Evolutionary conservation across 2,888 invertebrate genomes (phyloP).

Genomic region (Buathra laborator): DNA sequence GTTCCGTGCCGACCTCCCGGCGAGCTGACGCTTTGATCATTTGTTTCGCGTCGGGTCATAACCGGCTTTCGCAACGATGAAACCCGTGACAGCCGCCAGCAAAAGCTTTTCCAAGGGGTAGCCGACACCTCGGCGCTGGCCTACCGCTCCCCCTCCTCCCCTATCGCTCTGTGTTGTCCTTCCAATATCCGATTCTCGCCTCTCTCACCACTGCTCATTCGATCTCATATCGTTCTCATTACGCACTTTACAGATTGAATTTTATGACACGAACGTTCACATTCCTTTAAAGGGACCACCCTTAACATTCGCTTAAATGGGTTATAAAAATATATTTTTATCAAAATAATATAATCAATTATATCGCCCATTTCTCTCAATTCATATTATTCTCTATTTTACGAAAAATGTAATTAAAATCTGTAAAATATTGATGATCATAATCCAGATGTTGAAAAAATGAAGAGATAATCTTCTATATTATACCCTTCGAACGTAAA

Average conservation of each 20-base stretch:
- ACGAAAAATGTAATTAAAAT: background rate
- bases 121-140: constrained; percentile 63
- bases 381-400: background rate
- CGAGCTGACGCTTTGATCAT: constrained; percentile 79
- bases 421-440: background rate
- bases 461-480: too few species aligned
- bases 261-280: background rate
- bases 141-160: constrained; percentile 33
- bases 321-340: background rate
- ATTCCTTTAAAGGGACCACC: background rate
- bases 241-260: background rate
- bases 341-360: background rate
- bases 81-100: constrained; percentile 73
- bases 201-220: constrained; percentile 42
- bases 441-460: too few species aligned
- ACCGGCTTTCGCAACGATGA: constrained; percentile 73
- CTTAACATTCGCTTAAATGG: background rate
- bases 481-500: too few species aligned
- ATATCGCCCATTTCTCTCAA: background rate
- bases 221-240: constrained; percentile 2
- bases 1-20: constrained; percentile 72
- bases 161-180: constrained; percentile 32
- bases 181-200: constrained; percentile 58
- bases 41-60: constrained; percentile 77
- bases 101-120: constrained; percentile 75